Percentiles rank a stretch among this genome's conserved stretches.
Conservation (phyloP, 2,113 vertebrate species). For the Tor tambroides region DNA sequence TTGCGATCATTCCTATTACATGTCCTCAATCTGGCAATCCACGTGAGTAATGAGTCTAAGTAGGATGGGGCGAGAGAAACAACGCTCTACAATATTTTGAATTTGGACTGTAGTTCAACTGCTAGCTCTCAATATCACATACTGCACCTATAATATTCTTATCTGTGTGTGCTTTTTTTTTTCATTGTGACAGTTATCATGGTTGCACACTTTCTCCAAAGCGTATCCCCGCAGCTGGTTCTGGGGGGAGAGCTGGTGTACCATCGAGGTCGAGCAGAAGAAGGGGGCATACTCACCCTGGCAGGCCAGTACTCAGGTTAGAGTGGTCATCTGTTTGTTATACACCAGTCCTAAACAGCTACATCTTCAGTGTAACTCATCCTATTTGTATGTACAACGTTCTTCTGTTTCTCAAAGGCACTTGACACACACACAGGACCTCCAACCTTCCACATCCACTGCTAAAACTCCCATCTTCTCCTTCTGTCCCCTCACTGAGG, state of each 20-base stretch:
- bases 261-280: constrained; percentile 89
- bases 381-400: neutral
- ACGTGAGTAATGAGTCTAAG: too few relatives aligned
- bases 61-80: too few relatives aligned
- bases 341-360: neutral
- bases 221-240: constrained; percentile 87
- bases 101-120: too few relatives aligned
- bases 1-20: too few relatives aligned
- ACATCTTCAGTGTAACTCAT: neutral
- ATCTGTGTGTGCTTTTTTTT: constrained; percentile 15
- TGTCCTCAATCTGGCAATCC: too few relatives aligned
- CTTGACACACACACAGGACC: too few relatives aligned
- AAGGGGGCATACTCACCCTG: constrained; percentile 92
- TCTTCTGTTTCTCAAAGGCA: neutral
- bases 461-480: too few relatives aligned
- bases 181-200: constrained; percentile 82
- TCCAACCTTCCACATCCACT: too few relatives aligned
- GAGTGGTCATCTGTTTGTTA: neutral
- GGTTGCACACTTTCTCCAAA: constrained; percentile 97
- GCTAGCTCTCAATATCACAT: too few relatives aligned
- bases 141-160: neutral
- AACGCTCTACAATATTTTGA: too few relatives aligned
- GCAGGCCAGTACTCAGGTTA: constrained; percentile 92
- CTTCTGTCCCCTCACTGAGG: too few relatives aligned
- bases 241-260: constrained; percentile 95